Evolutionary conservation across 2,113 vertebrate genomes (phyloP), one percentile per base, ranked within the genome.

Genomic region (Labrus mixtus): DNA sequence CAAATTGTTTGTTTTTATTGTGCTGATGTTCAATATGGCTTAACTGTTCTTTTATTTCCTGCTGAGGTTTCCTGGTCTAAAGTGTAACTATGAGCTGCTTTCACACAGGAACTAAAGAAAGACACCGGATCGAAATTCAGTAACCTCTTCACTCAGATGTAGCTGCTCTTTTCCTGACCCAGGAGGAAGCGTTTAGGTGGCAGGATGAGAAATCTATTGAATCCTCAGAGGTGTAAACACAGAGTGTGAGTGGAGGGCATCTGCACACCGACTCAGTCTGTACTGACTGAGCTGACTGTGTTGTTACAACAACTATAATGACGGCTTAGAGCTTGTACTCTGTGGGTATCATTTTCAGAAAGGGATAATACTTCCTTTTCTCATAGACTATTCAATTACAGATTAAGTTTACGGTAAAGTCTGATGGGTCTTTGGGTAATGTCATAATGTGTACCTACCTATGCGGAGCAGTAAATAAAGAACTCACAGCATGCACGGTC

Each of bases 271-370:
- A 54, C 55, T 76, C 46, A 25, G 79, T 74, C 45, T 20, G 61
- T 81, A 88, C 81, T 85, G 82, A 88, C 73, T 55, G 19, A 50
- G 64, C 25, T 78, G 69, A 82, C 62, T 57, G 33, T 86, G 82
- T 73, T 61, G 45, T 64, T 48, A 73, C 53, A 73, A 70, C 69
- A 81, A 37, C 62, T 23, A 66, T 67, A 81, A 86, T 86, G 63
- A 80, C 0, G 46, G 39, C 41, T 77, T 58, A 41, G 45, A 19
- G 63, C n/a, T 68, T 23, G 4, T 5, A 16, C 46, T 48, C 63
- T 23, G 57, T 45, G 37, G 73, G n/a, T 56, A 54, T 51, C 1
- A 45, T 77, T 68, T 72, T 43, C 22, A 64, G 53, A 33, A 25
- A 3, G n/a, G 53, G 41, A 20, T 67, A 60, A 33, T 59, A 12